phyloP scores from a whole-genome alignment of 2,113 vertebrate genomes.

The Psettodes erumei region DNA sequence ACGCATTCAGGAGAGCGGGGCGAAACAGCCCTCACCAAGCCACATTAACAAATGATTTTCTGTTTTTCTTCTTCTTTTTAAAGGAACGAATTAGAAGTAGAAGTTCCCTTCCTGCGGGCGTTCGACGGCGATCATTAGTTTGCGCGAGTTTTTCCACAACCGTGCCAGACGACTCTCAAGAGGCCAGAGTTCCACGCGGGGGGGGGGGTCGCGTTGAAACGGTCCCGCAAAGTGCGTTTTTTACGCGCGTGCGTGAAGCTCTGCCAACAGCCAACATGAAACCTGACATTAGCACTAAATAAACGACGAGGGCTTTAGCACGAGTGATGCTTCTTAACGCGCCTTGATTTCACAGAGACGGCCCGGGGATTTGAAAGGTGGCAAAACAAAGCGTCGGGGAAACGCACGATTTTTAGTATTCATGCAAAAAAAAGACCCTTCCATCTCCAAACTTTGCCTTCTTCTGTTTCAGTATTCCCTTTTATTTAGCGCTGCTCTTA shows the following conservation, averaged over 20 bases:
- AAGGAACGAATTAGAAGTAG: neutral
- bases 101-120: neutral
- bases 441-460: neutral
- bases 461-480: neutral
- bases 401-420: too few species aligned
- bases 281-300: too few species aligned
- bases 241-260: too few species aligned
- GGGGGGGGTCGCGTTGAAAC: too few species aligned
- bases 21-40: slow-evolving; percentile 7
- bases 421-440: neutral
- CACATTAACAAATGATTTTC: slow-evolving; percentile 15
- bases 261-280: too few species aligned
- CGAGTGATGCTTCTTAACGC: too few species aligned
- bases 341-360: too few species aligned
- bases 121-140: slow-evolving; percentile 8
- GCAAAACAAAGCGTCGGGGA: too few species aligned
- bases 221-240: neutral
- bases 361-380: too few species aligned
- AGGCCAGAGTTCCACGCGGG: too few species aligned
- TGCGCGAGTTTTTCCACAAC: neutral
- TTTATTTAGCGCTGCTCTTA: neutral
- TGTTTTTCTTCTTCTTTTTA: neutral
- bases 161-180: neutral
- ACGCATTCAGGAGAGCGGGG: neutral
- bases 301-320: too few species aligned